Conservation (phyloP, 2,113 vertebrate species). For the Pelecanus crispus region DNA sequence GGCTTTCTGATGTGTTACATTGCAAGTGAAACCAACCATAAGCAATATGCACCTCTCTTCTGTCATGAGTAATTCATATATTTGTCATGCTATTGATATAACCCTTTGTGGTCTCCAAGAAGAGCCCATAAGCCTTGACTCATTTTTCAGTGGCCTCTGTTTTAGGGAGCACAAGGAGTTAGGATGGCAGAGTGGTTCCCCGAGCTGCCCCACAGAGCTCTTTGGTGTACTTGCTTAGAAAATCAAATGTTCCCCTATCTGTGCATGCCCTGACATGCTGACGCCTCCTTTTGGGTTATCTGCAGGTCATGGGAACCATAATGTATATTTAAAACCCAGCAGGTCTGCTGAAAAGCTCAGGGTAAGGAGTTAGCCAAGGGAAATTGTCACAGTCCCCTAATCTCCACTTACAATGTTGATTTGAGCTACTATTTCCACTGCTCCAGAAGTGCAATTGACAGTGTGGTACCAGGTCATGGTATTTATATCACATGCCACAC, state of each 20-base stretch:
- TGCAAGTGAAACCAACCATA: background rate
- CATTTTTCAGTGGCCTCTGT: background rate
- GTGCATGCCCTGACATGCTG: background rate
- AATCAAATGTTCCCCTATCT: background rate
- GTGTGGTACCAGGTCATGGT: background rate
- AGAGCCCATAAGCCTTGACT: background rate
- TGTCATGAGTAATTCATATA: accelerated
- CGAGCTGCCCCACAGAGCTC: background rate
- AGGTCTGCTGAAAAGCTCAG: background rate
- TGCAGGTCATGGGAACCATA: conserved; percentile 47
- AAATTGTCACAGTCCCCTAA: conserved; percentile 9
- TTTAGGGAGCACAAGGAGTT: background rate
- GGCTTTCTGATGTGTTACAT: background rate
- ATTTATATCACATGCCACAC: conserved; percentile 18
- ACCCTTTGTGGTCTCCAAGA: background rate
- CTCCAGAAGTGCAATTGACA: background rate
- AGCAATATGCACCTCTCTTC: background rate
- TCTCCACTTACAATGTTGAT: conserved; percentile 33
- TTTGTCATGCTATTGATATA: background rate
- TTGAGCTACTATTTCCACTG: conserved; percentile 20
- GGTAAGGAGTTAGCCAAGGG: background rate
- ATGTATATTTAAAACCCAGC: background rate
- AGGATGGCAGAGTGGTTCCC: background rate
- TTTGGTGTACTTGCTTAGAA: background rate
- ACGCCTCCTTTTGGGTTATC: conserved; percentile 47